Evolutionary conservation across 2,797 vertebrate genomes (phyloP), one percentile per base, ranked within the genome.

Genomic region (Poeciliopsis gracilis): DNA sequence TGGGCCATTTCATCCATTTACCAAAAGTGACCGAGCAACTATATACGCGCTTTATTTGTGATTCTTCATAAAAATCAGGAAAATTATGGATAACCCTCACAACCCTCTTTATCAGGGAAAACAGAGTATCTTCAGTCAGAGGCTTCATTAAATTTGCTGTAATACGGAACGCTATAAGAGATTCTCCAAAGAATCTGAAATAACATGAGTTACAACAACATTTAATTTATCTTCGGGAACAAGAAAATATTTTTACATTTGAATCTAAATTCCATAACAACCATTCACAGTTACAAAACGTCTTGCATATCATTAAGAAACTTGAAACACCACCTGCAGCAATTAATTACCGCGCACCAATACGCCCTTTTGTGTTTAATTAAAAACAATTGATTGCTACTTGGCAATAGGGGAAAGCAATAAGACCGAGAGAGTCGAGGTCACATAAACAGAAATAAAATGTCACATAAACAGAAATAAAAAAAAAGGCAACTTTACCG

Each of bases 401-500:
- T 33, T 33, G n/a, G 18, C 30, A 63, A 38, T 12, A 41, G 4
- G 10, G 5, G n/a, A n/a, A 15, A 5, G 38, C 38, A 69, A 69
- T 43, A 43, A 15, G 6, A 46, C 28, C 66, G 16, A 16, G 2
- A 70, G 41, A 9, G 13, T 3, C 23, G 41, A 6, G 13, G 25
- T n/a, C 9, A 25, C 20, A 53, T 25, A 33, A 61, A 79, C 8
- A 72, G 3, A 30, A 66, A 86, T 74, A 85, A 81, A 25, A 25
- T 53, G 51, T 63, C 16, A 45, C 70, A 61, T n/a, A 9, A 23
- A 53, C 1, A 67, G 38, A 72, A 49, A 79, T 13, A 36, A 38
- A 49, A 33, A 30, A 30, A 13, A 13, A 43, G 2, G 11, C 0
- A 73, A 73, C 83, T 72, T 90, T 91, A 98, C 97, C 97, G 95